Evolutionary conservation across 2,113 vertebrate genomes (phyloP), one percentile per base, ranked within the genome.

Genomic region (Perca schrenkii): DNA sequence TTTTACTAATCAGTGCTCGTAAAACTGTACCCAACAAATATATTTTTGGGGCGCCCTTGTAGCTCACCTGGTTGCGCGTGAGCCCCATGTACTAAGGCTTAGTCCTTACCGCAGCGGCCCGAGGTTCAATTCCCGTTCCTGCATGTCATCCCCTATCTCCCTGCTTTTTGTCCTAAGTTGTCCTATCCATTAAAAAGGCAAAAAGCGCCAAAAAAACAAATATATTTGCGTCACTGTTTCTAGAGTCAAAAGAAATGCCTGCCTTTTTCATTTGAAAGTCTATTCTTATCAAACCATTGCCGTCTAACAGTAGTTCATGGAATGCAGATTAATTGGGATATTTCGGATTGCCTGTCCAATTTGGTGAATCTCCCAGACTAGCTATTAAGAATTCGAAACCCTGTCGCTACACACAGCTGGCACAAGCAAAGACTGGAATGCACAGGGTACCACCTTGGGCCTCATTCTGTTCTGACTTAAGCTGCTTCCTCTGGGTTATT

Each of bases 381-480:
- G 2, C 54, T 40, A 56, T 61, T 19, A 36, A 43, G 53, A 61
- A 21, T 46, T 25, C 4, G 25, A 67, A 80, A 68, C 43, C 43
- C 34, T 25, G 28, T 69, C 17, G n/a, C 40, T 52, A 14, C 19
- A 3, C 19, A 16, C 21, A 19, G 62, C 46, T 60, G 60, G 40
- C 40, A 43, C 40, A 11, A 43, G 40, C 40, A 43, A 21, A 67
- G 46, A 11, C 21, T 40, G 77, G 58, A 49, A 46, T 40, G 53
- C 67, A 76, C 40, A 21, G 63, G 67, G 79, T 22, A 74, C 17
- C 56, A 6, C 74, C 68, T 36, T 25, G 58, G 73, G 80, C 43
- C 68, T 65, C 50, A 16, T 68, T 81, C 53, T 75, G 43, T 54
- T 25, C 63, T 58, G 19, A 84, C 71, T 77, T 79, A 74, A 60